Percentiles rank a stretch among this genome's conserved stretches.
Conservation (phyloP, 2,797 vertebrate genomes). For the Arremon brunneinucha region DNA sequence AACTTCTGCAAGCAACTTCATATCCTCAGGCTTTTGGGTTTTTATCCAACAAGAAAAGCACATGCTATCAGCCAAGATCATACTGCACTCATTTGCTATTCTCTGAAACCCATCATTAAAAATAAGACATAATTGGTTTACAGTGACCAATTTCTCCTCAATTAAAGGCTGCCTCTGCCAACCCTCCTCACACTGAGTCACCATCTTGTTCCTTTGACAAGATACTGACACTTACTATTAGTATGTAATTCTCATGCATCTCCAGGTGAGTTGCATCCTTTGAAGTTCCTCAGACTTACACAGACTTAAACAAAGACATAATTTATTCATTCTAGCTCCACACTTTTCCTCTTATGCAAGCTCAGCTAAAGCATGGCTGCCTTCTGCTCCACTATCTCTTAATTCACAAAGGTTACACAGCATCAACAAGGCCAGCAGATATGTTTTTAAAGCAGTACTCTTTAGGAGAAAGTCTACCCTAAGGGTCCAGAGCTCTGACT, state of each 20-base stretch:
- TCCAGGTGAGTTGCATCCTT: not conserved
- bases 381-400: not conserved
- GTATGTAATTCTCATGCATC: not conserved
- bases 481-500: not conserved
- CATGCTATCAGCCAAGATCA: conserved; percentile 17
- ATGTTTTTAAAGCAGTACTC: not conserved
- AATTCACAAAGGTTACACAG: not conserved
- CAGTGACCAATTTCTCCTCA: conserved; percentile 2
- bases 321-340: not conserved
- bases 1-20: not conserved
- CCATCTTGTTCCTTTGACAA: not conserved
- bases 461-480: not conserved
- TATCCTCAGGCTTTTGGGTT: not conserved
- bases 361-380: not conserved
- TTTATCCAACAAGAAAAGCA: not conserved
- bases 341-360: not conserved
- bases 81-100: not conserved
- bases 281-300: not conserved
- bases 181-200: not conserved
- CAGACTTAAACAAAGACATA: not conserved
- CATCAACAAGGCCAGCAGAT: not conserved
- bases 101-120: conserved; percentile 42
- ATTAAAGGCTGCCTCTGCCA: not conserved
- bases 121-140: not conserved
- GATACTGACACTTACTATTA: not conserved